Percentiles rank a stretch among this genome's conserved stretches.
Evolutionary conservation across 2,113 vertebrate genomes (phyloP).

Genomic region (Pituophis catenifer): DNA sequence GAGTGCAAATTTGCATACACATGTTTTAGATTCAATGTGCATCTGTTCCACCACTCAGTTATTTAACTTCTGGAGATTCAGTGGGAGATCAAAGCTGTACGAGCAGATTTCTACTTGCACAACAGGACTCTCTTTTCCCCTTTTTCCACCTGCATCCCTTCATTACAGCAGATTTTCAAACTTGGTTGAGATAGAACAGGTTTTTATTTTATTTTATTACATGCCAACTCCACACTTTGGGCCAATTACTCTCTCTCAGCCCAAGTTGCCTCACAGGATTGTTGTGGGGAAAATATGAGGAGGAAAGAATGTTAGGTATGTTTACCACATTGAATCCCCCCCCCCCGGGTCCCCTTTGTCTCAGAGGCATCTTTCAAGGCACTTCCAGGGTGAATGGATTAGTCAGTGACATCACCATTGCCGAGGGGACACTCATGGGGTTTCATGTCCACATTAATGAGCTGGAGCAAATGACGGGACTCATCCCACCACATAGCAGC

Average conservation of each 20-base stretch:
- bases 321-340: neutral
- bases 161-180: neutral
- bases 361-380: neutral
- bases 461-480: neutral
- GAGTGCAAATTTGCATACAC: neutral
- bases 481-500: neutral
- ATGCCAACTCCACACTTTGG: neutral
- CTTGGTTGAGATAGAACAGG: neutral
- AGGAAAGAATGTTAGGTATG: neutral
- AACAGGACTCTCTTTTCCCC: neutral
- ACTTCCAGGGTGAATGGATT: neutral
- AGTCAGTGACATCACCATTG: neutral
- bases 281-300: neutral
- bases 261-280: neutral
- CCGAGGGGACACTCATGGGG: neutral
- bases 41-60: neutral
- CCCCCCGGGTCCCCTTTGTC: neutral
- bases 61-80: neutral
- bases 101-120: neutral
- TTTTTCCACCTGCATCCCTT: neutral
- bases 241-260: neutral
- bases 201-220: neutral
- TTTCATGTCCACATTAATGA: neutral
- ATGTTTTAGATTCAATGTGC: neutral
- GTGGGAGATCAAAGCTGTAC: neutral